Conservation (phyloP, 2,888 invertebrate species). For the Scaptomyza reducta region DNA sequence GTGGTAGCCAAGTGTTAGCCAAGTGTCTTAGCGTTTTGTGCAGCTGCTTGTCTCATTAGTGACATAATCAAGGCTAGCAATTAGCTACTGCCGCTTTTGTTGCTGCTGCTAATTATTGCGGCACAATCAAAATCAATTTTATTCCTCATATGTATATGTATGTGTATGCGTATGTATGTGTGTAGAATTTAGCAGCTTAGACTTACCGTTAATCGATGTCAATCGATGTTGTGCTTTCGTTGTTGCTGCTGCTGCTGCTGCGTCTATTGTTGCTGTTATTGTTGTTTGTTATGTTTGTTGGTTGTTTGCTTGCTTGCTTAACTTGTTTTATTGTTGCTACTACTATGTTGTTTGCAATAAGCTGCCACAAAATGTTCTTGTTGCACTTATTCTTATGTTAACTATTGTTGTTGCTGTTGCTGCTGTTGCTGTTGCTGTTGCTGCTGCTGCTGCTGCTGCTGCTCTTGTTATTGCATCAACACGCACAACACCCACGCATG, state of each 20-base stretch:
- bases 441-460: conserved; percentile 15
- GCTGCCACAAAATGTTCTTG: conserved; percentile 40
- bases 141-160: background rate
- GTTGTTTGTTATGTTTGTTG: conserved; percentile 31
- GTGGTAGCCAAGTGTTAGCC: conserved; percentile 32
- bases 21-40: conserved; percentile 31
- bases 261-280: conserved; percentile 24
- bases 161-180: background rate
- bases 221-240: conserved; percentile 71
- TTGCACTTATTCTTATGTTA: conserved; percentile 33
- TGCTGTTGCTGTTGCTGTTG: conserved; percentile 37
- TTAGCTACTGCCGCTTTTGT: conserved; percentile 25
- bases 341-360: conserved; percentile 22
- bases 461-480: conserved; percentile 54
- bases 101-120: conserved; percentile 13
- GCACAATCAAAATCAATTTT: conserved; percentile 8
- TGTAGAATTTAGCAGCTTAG: background rate
- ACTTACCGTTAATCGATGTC: conserved; percentile 77
- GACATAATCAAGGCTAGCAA: conserved; percentile 56
- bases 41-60: conserved; percentile 49
- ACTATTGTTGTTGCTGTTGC: conserved; percentile 28
- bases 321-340: conserved; percentile 25
- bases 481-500: conserved; percentile 48
- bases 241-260: conserved; percentile 54
- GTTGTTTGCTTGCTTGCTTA: conserved; percentile 17